Evolutionary conservation across 2,888 invertebrate species (phyloP).

Genomic region (Chrysotoxum bicinctum): DNA sequence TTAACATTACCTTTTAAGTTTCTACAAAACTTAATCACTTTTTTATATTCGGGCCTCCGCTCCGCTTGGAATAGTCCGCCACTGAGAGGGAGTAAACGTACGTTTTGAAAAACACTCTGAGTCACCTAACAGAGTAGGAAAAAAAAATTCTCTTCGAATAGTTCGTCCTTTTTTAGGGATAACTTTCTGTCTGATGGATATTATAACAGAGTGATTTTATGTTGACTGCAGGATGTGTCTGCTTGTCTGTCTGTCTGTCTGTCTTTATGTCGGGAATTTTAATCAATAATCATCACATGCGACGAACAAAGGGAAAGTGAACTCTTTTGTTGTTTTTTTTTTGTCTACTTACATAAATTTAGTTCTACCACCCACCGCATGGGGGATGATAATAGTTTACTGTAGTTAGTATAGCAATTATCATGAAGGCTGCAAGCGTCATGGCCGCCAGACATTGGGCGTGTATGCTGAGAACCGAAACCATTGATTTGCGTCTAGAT

Average conservation of each 20-base stretch:
- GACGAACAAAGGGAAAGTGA: slow-evolving; percentile 56
- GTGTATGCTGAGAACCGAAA: slow-evolving; percentile 50
- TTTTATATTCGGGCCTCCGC: not conserved
- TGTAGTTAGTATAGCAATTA: slow-evolving; percentile 19
- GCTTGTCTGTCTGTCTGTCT: not conserved
- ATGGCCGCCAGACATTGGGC: slow-evolving; percentile 67
- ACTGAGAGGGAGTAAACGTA: not conserved
- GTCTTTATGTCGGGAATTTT: slow-evolving; percentile 17
- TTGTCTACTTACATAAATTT: not conserved
- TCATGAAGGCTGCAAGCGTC: slow-evolving; percentile 55
- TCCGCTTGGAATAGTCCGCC: not conserved
- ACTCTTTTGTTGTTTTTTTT: slow-evolving; percentile 5
- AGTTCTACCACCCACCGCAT: slow-evolving; percentile 7
- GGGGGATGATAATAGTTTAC: slow-evolving; percentile 53
- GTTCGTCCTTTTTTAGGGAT: slow-evolving; percentile 20
- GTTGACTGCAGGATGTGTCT: slow-evolving; percentile 12
- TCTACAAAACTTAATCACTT: not conserved
- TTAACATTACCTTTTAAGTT: too few species aligned
- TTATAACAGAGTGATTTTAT: slow-evolving; percentile 18
- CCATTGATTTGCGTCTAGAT: slow-evolving; percentile 67
- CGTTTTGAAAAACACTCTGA: not conserved
- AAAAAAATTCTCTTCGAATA: not conserved
- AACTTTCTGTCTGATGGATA: slow-evolving; percentile 28
- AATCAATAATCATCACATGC: slow-evolving; percentile 52
- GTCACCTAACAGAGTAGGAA: not conserved